These are phyloP conservation scores for Mesorhabditis belari DNA, from an alignment of 2,888 invertebrate species.

Conservation along the genomic window DNA sequence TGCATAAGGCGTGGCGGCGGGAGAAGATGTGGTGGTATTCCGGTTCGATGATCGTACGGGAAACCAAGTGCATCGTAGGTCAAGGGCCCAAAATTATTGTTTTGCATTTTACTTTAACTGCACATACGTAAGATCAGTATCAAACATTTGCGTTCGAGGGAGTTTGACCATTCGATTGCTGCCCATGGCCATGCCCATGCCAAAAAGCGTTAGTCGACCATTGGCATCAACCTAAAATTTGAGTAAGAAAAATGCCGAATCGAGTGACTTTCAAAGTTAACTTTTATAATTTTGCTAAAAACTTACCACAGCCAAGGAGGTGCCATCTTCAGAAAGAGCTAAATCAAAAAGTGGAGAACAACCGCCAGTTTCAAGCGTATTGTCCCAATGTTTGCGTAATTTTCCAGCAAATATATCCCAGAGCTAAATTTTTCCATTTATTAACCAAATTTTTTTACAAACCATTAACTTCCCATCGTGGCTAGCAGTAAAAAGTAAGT, in stretches of 20 bases:
- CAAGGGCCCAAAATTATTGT: slow-evolving; percentile 62
- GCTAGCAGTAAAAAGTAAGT: slow-evolving; percentile 74
- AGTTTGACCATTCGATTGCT: slow-evolving; percentile 57
- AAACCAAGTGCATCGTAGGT: slow-evolving; percentile 76
- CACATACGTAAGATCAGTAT: slow-evolving; percentile 89
- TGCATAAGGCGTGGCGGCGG: slow-evolving; percentile 90
- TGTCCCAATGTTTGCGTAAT: slow-evolving; percentile 36
- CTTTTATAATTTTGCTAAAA: background rate
- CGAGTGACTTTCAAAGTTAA: no score
- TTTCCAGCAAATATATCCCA: slow-evolving; percentile 58
- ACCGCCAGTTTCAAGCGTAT: slow-evolving; percentile 53
- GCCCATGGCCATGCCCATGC: slow-evolving; percentile 90
- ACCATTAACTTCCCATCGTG: slow-evolving; percentile 76
- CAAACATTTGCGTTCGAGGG: slow-evolving; percentile 89
- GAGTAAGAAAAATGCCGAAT: background rate
- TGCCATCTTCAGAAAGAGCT: slow-evolving; percentile 72
- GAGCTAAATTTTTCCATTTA: slow-evolving; percentile 35
- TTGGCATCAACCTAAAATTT: slow-evolving; percentile 73
- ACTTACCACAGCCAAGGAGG: slow-evolving; percentile 10
- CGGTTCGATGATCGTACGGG: slow-evolving; percentile 91
- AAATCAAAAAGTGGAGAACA: slow-evolving; percentile 93
- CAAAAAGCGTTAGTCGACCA: slow-evolving; percentile 83
- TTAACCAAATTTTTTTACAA: background rate
- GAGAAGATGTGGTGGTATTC: slow-evolving; percentile 89
- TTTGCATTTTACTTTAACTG: no score